These are phyloP conservation scores for Gobio occitaniae DNA, from an alignment of 2,797 vertebrate species.

Conservation along the genomic window DNA sequence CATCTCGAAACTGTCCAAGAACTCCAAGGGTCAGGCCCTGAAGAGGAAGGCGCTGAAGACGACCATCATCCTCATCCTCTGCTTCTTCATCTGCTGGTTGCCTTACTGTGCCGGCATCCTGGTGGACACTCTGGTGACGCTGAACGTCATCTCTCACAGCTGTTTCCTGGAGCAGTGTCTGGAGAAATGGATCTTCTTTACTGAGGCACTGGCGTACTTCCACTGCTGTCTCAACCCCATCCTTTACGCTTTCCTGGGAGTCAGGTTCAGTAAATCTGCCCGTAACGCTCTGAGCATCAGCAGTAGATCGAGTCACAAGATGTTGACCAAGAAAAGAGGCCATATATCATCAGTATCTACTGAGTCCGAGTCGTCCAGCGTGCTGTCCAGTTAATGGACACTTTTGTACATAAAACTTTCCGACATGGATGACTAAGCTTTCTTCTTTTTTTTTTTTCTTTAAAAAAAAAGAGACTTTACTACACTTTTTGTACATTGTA, in stretches of 20 bases:
- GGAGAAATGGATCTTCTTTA: conserved; percentile 90
- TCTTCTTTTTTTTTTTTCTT: neutral
- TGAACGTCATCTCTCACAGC: conserved; percentile 78
- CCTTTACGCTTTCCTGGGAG: conserved; percentile 96
- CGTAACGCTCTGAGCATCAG: conserved; percentile 84
- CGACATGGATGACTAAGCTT: conserved; percentile 63
- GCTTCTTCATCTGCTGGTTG: conserved; percentile 96
- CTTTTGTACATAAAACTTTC: conserved; percentile 30
- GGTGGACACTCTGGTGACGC: conserved; percentile 86
- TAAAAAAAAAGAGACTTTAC: conserved; percentile 61
- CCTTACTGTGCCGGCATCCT: conserved; percentile 92
- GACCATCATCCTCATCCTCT: conserved; percentile 92
- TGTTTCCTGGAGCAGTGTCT: conserved; percentile 84
- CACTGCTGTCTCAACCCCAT: conserved; percentile 99
- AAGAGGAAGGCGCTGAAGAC: conserved; percentile 97
- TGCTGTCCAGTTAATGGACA: conserved; percentile 91
- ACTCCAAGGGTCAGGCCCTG: conserved; percentile 86
- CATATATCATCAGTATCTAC: conserved; percentile 95
- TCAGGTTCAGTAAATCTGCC: conserved; percentile 95
- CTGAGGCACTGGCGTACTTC: conserved; percentile 93
- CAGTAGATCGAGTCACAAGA: conserved; percentile 94
- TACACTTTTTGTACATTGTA: conserved; percentile 76
- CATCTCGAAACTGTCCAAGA: conserved; percentile 87
- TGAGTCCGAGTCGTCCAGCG: conserved; percentile 96
- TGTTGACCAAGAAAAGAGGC: conserved; percentile 90